Conservation (phyloP, 2,888 invertebrate genomes). For the Fabriciana adippe region DNA sequence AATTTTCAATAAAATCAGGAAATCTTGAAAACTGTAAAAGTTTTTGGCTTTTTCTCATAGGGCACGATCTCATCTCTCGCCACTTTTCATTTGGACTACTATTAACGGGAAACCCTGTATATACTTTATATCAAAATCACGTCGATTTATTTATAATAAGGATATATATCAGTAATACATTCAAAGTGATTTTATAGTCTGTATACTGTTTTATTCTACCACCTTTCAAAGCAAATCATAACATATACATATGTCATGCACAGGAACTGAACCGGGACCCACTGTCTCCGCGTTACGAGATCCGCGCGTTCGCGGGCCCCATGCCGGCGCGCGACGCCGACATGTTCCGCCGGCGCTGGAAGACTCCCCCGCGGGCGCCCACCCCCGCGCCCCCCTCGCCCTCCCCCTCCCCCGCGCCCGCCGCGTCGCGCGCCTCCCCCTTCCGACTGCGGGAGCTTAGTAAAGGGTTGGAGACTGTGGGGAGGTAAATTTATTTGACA, state of each 20-base stretch:
- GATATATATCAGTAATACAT: too few relatives aligned
- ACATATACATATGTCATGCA: not conserved
- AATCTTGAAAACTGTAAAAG: too few relatives aligned
- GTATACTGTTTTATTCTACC: too few relatives aligned
- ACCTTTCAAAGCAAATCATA: too few relatives aligned
- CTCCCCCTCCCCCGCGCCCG: conserved; percentile 81
- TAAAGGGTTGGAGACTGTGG: conserved; percentile 94
- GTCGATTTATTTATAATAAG: too few relatives aligned
- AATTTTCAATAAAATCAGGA: too few relatives aligned
- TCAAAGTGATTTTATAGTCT: too few relatives aligned
- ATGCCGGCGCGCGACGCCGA: conserved; percentile 90
- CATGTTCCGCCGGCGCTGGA: conserved; percentile 89
- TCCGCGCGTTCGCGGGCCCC: conserved; percentile 95
- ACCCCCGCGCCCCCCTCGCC: conserved; percentile 28
- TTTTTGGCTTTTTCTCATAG: too few relatives aligned
- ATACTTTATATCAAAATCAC: too few relatives aligned
- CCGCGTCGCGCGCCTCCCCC: conserved; percentile 65
- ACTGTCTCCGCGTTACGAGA: conserved; percentile 86
- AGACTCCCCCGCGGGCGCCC: conserved; percentile 87
- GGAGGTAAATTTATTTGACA: conserved; percentile 73
- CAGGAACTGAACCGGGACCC: conserved; percentile 86
- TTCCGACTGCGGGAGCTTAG: conserved; percentile 87
- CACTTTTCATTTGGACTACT: too few relatives aligned
- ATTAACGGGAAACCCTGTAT: too few relatives aligned
- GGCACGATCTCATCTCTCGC: too few relatives aligned